phyloP scores from a whole-genome alignment of 2,113 vertebrate species.

The Callospermophilus lateralis region DNA sequence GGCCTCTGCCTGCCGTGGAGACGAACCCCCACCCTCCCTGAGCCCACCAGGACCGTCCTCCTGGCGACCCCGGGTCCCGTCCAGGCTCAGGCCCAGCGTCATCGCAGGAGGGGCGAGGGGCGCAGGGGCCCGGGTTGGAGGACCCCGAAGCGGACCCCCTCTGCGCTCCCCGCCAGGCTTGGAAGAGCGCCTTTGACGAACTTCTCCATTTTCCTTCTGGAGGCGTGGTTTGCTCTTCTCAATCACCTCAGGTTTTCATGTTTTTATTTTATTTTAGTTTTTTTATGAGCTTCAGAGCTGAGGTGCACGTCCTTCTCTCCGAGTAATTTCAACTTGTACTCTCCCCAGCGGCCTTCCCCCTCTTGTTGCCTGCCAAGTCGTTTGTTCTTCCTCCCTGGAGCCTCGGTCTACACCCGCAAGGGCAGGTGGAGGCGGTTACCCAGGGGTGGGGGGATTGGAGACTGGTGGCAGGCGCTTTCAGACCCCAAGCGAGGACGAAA shows the following conservation, averaged over 20 bases:
- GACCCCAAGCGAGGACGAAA: neutral
- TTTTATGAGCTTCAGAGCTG: constrained; percentile 44
- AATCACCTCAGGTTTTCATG: neutral
- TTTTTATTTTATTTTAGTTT: too few relatives aligned
- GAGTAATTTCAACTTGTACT: constrained; percentile 72
- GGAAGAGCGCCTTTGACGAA: constrained; percentile 12
- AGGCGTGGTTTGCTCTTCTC: constrained; percentile 59
- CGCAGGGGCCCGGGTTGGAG: too few relatives aligned
- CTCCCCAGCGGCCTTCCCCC: constrained; percentile 72
- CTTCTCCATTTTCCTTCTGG: constrained; percentile 37
- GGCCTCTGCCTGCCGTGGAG: neutral
- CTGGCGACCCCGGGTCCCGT: neutral
- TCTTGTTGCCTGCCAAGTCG: constrained; percentile 75
- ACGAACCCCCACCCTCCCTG: too few relatives aligned
- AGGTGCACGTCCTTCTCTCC: constrained; percentile 58
- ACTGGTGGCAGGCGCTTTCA: neutral
- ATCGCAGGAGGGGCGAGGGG: too few relatives aligned
- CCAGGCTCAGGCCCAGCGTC: neutral
- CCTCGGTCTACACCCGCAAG: constrained; percentile 36
- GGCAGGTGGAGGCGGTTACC: constrained; percentile 3
- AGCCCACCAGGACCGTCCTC: too few relatives aligned
- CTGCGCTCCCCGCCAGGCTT: neutral
- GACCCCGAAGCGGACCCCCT: neutral
- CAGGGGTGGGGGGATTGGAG: neutral
- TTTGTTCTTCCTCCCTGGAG: constrained; percentile 64